Evolutionary conservation across 1,140 invertebrate species (phyloP).

Genomic region (Ylistrum balloti): DNA sequence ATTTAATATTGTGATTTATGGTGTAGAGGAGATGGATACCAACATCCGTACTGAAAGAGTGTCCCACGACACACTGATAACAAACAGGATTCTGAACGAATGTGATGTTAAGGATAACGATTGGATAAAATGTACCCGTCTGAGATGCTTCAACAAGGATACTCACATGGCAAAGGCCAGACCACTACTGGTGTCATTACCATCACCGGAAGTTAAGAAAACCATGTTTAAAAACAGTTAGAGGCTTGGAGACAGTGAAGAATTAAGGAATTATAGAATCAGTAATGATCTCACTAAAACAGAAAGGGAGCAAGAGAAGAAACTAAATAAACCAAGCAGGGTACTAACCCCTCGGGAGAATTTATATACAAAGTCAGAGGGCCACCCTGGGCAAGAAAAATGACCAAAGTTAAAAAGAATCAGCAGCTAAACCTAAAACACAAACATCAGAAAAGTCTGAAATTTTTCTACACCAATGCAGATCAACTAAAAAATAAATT

Average conservation of each 20-base stretch:
- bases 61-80: background rate
- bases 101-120: background rate
- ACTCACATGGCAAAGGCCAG: background rate
- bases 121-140: background rate
- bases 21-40: background rate
- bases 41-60: background rate
- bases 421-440: no score
- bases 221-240: background rate
- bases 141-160: background rate
- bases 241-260: background rate
- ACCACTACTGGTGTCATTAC: background rate
- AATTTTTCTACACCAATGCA: no score
- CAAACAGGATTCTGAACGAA: background rate
- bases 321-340: background rate
- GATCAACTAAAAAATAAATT: no score
- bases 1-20: background rate
- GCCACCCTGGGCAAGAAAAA: no score
- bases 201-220: background rate
- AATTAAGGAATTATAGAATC: background rate
- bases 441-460: no score
- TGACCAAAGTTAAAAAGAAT: no score
- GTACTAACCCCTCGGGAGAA: background rate
- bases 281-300: background rate
- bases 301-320: background rate
- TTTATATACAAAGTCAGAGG: no score